Evolutionary conservation across 1,140 invertebrate species (phyloP).

Genomic region (Eurosta solidaginis): DNA sequence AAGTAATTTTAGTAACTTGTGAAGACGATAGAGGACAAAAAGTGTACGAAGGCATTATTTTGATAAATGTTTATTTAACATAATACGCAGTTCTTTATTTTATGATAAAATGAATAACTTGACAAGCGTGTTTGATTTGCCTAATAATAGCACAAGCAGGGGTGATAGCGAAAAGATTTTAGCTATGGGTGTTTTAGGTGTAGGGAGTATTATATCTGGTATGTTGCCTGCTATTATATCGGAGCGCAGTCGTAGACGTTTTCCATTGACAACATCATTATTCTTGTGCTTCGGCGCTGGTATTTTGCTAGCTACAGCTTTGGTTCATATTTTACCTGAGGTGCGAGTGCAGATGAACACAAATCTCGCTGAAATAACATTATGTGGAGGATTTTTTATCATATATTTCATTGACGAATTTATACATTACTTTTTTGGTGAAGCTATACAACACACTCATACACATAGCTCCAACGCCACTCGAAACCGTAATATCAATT

Average conservation of each 20-base stretch:
- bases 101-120: neutral
- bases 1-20: too few species aligned
- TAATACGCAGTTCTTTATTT: too few species aligned
- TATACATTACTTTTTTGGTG: conserved; percentile 68
- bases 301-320: conserved; percentile 79
- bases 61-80: too few species aligned
- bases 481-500: neutral
- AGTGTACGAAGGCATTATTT: too few species aligned
- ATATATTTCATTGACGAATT: conserved; percentile 80
- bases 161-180: conserved; percentile 67
- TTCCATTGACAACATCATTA: conserved; percentile 67
- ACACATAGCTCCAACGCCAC: neutral
- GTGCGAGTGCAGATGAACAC: conserved; percentile 63
- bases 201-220: conserved; percentile 71
- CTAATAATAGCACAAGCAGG: neutral
- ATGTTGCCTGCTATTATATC: conserved; percentile 69
- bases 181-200: conserved; percentile 70
- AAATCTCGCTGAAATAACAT: conserved; percentile 69
- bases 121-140: neutral
- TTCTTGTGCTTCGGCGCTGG: conserved; percentile 84
- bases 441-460: conserved; percentile 54
- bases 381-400: conserved; percentile 78
- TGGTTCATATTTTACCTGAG: conserved; percentile 85
- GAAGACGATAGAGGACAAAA: too few species aligned
- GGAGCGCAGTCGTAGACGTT: conserved; percentile 62